phyloP scores from a whole-genome alignment of 2,113 vertebrate species.

The Pongo abelii region DNA sequence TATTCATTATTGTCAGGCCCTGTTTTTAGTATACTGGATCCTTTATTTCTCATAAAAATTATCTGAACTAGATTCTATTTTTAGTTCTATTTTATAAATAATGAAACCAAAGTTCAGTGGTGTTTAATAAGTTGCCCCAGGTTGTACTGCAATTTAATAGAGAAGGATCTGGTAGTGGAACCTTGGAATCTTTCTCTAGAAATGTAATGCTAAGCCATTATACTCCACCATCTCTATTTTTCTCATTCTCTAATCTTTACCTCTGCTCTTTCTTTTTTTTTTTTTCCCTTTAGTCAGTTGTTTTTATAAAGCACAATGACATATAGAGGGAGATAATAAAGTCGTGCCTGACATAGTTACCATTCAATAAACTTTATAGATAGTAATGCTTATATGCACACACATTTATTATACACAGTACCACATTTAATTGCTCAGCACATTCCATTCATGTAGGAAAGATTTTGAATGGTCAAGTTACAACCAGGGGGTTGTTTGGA shows the following conservation, averaged over 20 bases:
- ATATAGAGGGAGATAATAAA: background rate
- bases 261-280: background rate
- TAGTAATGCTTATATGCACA: background rate
- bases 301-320: background rate
- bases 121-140: background rate
- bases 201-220: background rate
- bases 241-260: background rate
- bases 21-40: background rate
- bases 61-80: background rate
- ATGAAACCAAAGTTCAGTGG: background rate
- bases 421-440: background rate
- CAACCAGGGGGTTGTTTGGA: slow-evolving; percentile 1
- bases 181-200: background rate
- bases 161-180: background rate
- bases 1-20: background rate
- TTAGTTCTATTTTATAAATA: background rate
- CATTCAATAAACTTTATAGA: background rate
- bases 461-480: background rate
- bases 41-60: background rate
- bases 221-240: background rate
- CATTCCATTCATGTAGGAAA: background rate
- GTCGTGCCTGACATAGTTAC: background rate
- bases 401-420: background rate
- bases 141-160: background rate
- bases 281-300: background rate